phyloP scores from a whole-genome alignment of 2,113 vertebrate species.

The Haliaeetus leucogaster region DNA sequence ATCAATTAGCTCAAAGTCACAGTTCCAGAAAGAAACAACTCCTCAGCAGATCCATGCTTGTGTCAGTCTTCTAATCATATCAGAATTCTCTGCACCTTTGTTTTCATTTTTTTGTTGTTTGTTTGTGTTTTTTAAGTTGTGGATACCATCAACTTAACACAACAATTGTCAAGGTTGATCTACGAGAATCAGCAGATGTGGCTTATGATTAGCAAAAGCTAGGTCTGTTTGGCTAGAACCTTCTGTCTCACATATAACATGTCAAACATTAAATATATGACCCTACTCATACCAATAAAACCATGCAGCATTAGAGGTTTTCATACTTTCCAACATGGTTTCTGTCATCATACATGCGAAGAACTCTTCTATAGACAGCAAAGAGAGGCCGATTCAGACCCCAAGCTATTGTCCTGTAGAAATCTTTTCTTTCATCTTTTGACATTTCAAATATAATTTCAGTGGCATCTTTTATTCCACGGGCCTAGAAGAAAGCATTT shows the following conservation, averaged over 20 bases:
- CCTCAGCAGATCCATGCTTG: background rate
- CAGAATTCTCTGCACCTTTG: background rate
- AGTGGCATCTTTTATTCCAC: constrained; percentile 93
- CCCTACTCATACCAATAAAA: constrained; percentile 44
- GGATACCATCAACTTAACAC: background rate
- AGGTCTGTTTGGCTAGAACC: background rate
- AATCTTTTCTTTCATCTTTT: constrained; percentile 98
- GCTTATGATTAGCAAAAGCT: background rate
- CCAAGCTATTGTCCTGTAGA: constrained; percentile 96
- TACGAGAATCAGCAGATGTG: background rate
- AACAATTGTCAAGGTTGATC: background rate
- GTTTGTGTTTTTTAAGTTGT: background rate
- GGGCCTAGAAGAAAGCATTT: constrained; percentile 79
- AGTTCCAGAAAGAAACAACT: background rate
- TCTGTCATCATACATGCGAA: constrained; percentile 98
- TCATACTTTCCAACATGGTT: constrained; percentile 99
- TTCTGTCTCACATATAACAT: background rate
- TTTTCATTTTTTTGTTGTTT: background rate
- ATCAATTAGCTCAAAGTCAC: background rate
- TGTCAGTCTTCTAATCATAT: background rate
- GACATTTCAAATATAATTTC: constrained; percentile 99
- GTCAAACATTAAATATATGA: background rate
- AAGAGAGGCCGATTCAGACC: constrained; percentile 96
- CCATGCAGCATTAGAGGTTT: constrained; percentile 67
- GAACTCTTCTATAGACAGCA: constrained; percentile 95